Base-by-base conservation (phyloP, 1,140 invertebrate genomes). In the Drosophila baimaii region DNA sequence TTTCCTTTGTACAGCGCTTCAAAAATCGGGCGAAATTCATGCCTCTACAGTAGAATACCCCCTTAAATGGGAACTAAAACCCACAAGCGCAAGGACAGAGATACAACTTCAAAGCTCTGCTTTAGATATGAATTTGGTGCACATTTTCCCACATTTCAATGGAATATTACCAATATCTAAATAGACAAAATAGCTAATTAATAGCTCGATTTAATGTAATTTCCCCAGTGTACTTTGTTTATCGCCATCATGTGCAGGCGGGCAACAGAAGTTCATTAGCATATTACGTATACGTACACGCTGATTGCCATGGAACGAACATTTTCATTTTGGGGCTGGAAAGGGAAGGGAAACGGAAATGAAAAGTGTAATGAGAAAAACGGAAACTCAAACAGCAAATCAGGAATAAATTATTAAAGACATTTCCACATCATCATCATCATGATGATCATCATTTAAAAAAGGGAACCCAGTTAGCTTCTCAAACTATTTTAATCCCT, bases 211-310 rank as follows among this genome's bases (percentile, higher is more conserved):
- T 35, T 15, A 10, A 10, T 23, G 4, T 5, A 5, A 1, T 54
- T 54, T 15, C 21, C 5, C 0, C 51, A 54, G 51, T 49, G 44
- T 39, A 29, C 25, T 25, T 51, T 29, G 43, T 68, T 51, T 68
- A 68, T 68, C 61, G 15, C 44, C 29, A 21, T 54, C 64, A 37
- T 44, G 29, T 31, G 49, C 49, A 52, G 49, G 12, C 31, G 51
- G 51, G 39, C 68, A 71, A 37, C 35, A 75, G 65, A 70, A 80
- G 62, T 85, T 81, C 41, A 77, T 84, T 81, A 81, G 75, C 79
- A 82, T 83, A 79, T 82, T 83, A 74, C 77, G 79, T 78, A 78
- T 82, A 79, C 63, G 80, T 21, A 46, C 52, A 65, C 43, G 9
- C 62, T 62, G 57, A 54, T 68, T 81, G 41, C 43, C 52, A 46